Percentiles rank a stretch among this genome's conserved stretches.
These are phyloP conservation scores for Eupithecia exiguata DNA, from an alignment of 2,888 invertebrate genomes.

Conservation along the genomic window DNA sequence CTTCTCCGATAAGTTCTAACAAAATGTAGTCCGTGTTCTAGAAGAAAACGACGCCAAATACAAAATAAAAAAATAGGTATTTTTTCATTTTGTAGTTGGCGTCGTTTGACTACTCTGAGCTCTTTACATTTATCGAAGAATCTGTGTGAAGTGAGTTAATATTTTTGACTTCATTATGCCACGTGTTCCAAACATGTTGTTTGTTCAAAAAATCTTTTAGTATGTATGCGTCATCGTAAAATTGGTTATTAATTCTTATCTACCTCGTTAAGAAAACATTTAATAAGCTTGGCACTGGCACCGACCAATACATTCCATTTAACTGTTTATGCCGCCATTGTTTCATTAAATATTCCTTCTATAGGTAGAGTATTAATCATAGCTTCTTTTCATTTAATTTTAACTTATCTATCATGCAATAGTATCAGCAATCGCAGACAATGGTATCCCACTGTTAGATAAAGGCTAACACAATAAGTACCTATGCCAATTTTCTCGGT, in stretches of 20 bases:
- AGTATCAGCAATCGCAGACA: background rate
- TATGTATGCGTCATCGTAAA: background rate
- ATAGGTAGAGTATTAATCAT: background rate
- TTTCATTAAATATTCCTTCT: background rate
- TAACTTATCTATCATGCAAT: background rate
- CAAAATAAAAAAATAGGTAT: too few relatives aligned
- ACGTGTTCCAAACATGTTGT: background rate
- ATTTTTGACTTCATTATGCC: background rate
- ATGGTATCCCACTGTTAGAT: background rate
- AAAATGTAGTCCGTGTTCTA: too few relatives aligned
- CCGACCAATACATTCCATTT: slow-evolving; percentile 5
- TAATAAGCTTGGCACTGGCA: slow-evolving; percentile 4
- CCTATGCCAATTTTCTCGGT: background rate
- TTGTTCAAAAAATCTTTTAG: background rate
- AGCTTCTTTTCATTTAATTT: background rate
- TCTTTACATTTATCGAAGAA: background rate
- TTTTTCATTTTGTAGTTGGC: too few relatives aligned
- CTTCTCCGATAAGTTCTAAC: too few relatives aligned
- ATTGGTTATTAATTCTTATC: slow-evolving; percentile 6
- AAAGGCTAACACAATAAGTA: background rate
- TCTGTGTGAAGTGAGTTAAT: background rate
- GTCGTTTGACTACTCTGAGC: too few relatives aligned
- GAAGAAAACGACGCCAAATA: too few relatives aligned
- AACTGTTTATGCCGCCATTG: background rate
- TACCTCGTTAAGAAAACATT: slow-evolving; percentile 13